Evolutionary conservation across 2,888 invertebrate species (phyloP).

Genomic region (Tetrapedia diversipes): DNA sequence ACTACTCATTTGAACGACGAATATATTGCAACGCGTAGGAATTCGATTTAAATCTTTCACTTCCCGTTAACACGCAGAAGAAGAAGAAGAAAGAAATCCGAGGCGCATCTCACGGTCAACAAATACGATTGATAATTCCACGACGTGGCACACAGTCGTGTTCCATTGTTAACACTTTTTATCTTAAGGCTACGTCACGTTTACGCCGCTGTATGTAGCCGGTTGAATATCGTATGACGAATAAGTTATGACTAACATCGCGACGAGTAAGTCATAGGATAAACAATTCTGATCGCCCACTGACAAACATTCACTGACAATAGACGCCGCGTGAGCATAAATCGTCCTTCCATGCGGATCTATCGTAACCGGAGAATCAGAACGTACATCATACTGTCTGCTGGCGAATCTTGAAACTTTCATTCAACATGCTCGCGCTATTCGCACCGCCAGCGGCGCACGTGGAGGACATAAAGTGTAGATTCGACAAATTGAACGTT

Average conservation of each 20-base stretch:
- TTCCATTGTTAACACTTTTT: slow-evolving; percentile 53
- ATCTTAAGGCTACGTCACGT: slow-evolving; percentile 23
- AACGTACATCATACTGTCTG: slow-evolving; percentile 41
- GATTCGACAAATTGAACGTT: not conserved
- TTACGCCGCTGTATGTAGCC: slow-evolving; percentile 10
- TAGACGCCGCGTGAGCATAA: slow-evolving; percentile 64
- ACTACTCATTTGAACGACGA: not conserved
- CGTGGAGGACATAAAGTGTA: not conserved
- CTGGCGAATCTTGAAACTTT: slow-evolving; percentile 32
- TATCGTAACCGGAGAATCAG: slow-evolving; percentile 47
- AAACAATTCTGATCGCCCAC: slow-evolving; percentile 70
- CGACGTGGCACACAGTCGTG: not conserved
- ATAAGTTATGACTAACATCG: slow-evolving; percentile 70
- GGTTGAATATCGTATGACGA: slow-evolving; percentile 66
- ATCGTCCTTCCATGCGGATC: slow-evolving; percentile 58
- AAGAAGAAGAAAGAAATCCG: slow-evolving; percentile 4
- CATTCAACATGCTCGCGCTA: slow-evolving; percentile 8
- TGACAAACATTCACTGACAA: slow-evolving; percentile 69
- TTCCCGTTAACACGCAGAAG: not conserved
- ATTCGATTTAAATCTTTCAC: not conserved
- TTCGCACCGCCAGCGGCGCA: not conserved
- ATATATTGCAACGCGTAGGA: not conserved
- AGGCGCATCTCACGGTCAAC: slow-evolving; percentile 9
- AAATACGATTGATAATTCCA: slow-evolving; percentile 32
- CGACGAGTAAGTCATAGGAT: slow-evolving; percentile 57